Base-by-base conservation (phyloP, 2,888 invertebrate genomes). In the Zhengitettix transpicula region DNA sequence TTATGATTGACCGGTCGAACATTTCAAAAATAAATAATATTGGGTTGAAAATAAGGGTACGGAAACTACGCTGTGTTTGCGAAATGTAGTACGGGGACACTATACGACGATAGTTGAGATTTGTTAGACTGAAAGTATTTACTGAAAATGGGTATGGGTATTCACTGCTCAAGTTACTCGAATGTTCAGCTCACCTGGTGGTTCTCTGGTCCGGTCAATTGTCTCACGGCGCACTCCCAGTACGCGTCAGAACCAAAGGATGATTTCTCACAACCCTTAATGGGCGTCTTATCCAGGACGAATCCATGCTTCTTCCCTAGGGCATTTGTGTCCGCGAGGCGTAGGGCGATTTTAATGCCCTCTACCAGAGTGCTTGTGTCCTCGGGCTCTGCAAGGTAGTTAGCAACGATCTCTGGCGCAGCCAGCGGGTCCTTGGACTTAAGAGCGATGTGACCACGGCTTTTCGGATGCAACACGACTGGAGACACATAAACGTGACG, bases 191-290 rank as follows among this genome's bases (percentile, higher is more conserved):
- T 89, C 0, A 82, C 84, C 71, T 89, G 89, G 71, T 89, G 89
- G 71, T 89, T 89, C 72, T 89, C 89, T 0, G 89, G 85, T 0
- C 85, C 87, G 0, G 89, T 89, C 59, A 83, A 77, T 60, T 81
- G 78, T 61, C 76, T 76, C 0, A 86, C 78, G 0, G 86, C 81
- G 68, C 90, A 91, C 60, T 77, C 79, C 82, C 89, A 87, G 72
- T 82, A 90, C n/a, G 82, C 81, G 65, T 87, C 84, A 0, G 79
- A 76, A 10, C 80, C 77, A 58, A 76, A 77, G n/a, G 64, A 58
- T 0, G 75, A 72, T 40, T 52, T 51, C 5, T 72, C 61, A 65
- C 82, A 82, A 44, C 77, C 74, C 28, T 28, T 28, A 28, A 28
- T 28, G 7, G 78, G 71, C 40, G 75, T 76, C 60, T 70, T 69